Percentiles rank a stretch among this genome's conserved stretches.
These are phyloP conservation scores for Danio rerio DNA, from an alignment of 2,113 vertebrate species.

Conservation along the genomic window DNA sequence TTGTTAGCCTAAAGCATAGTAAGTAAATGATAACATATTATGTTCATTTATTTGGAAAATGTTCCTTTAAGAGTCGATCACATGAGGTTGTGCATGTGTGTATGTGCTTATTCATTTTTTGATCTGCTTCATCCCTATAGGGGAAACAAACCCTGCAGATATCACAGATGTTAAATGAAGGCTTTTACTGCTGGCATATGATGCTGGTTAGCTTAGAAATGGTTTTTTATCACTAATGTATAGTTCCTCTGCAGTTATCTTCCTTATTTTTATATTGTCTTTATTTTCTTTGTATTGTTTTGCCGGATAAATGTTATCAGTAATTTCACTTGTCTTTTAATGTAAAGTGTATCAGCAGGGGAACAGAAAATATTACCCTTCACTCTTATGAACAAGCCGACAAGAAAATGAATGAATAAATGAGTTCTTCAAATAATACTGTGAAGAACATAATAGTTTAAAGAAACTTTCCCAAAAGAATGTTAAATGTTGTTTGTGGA, in stretches of 20 bases:
- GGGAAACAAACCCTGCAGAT: not conserved
- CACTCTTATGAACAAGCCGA: too few relatives aligned
- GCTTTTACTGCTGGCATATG: not conserved
- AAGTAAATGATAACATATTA: not conserved
- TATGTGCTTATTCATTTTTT: not conserved
- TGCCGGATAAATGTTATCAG: not conserved
- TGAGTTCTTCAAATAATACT: too few relatives aligned
- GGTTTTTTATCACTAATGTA: not conserved
- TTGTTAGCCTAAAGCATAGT: not conserved
- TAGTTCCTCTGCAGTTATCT: slow-evolving; percentile 3
- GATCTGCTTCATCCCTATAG: not conserved
- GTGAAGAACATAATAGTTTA: too few relatives aligned
- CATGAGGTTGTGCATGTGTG: not conserved
- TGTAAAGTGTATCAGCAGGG: not conserved
- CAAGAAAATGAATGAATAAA: too few relatives aligned
- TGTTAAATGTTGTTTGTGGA: too few relatives aligned
- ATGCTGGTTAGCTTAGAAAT: slow-evolving; percentile 8
- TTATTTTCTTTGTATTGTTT: not conserved
- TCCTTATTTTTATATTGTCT: not conserved
- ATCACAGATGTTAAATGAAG: slow-evolving; percentile 22
- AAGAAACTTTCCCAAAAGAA: too few relatives aligned
- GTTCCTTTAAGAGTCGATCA: not conserved
- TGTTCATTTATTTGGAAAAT: not conserved
- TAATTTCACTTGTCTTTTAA: not conserved
- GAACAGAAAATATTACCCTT: not conserved